Evolutionary conservation across 2,797 vertebrate species (phyloP).

Genomic region (Scleropages formosus): DNA sequence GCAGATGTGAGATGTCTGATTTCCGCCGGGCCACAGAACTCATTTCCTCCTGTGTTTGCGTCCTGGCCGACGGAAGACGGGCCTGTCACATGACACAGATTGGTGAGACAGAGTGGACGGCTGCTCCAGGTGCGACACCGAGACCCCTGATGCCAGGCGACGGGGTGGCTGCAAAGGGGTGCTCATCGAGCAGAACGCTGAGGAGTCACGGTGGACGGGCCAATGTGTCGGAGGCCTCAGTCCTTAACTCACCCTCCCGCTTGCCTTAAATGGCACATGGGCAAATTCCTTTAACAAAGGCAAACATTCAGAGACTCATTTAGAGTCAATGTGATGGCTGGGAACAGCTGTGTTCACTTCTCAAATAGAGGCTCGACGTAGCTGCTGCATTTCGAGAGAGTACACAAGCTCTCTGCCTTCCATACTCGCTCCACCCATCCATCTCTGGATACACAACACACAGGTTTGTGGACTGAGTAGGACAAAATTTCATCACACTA

Average conservation of each 20-base stretch:
- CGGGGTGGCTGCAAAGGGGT: not conserved
- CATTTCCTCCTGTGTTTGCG: not conserved
- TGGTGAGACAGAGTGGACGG: too few species aligned
- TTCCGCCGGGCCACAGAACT: not conserved
- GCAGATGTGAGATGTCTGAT: not conserved
- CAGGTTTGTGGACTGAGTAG: too few species aligned
- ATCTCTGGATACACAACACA: too few species aligned
- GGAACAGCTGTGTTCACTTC: not conserved
- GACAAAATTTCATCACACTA: too few species aligned
- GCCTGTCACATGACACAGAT: not conserved
- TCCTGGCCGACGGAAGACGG: not conserved
- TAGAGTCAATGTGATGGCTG: not conserved
- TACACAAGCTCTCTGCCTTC: not conserved
- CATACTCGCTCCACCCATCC: too few species aligned
- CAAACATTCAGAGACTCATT: not conserved
- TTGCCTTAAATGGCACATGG: slow-evolving; percentile 64
- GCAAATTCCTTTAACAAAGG: slow-evolving; percentile 70
- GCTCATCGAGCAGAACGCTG: not conserved
- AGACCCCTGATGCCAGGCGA: not conserved
- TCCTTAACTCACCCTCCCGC: slow-evolving; percentile 30
- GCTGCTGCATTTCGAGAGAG: not conserved
- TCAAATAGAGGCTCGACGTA: not conserved
- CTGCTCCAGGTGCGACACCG: not conserved
- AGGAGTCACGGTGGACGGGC: slow-evolving; percentile 61
- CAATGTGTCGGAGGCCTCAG: slow-evolving; percentile 55